These are phyloP conservation scores for Mercenaria mercenaria DNA, from an alignment of 1,140 invertebrate species.

Conservation along the genomic window DNA sequence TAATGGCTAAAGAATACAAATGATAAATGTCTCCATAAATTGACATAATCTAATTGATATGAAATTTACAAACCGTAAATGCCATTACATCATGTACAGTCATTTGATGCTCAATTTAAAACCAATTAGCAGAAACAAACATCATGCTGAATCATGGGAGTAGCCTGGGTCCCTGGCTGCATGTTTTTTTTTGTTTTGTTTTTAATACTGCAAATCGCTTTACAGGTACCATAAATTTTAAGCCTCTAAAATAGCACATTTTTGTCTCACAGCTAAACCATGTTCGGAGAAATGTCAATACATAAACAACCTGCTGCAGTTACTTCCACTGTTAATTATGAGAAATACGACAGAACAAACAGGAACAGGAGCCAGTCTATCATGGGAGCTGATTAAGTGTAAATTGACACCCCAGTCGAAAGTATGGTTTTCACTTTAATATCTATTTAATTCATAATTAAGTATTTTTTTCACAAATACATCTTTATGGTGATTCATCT, in stretches of 20 bases:
- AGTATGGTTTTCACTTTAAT: neutral
- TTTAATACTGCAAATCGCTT: too few species aligned
- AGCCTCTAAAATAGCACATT: too few species aligned
- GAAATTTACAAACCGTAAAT: constrained; percentile 26
- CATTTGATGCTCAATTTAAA: constrained; percentile 62
- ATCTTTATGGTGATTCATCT: too few species aligned
- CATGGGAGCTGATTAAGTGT: neutral
- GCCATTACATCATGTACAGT: constrained; percentile 26
- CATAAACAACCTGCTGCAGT: too few species aligned
- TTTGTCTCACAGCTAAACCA: too few species aligned
- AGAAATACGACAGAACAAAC: too few species aligned
- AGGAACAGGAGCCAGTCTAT: too few species aligned
- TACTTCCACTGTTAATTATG: too few species aligned
- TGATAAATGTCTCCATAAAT: neutral
- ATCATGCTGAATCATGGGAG: neutral
- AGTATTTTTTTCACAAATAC: neutral
- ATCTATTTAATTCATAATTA: neutral
- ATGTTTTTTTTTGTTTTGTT: too few species aligned
- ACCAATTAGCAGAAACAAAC: constrained; percentile 28
- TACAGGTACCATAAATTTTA: too few species aligned
- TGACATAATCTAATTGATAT: neutral
- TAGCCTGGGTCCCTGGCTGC: neutral
- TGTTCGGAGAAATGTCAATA: too few species aligned
- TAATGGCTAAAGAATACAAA: neutral
- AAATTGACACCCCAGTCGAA: neutral